Conservation (phyloP, 2,888 invertebrate genomes). For the Clunio marinus region DNA sequence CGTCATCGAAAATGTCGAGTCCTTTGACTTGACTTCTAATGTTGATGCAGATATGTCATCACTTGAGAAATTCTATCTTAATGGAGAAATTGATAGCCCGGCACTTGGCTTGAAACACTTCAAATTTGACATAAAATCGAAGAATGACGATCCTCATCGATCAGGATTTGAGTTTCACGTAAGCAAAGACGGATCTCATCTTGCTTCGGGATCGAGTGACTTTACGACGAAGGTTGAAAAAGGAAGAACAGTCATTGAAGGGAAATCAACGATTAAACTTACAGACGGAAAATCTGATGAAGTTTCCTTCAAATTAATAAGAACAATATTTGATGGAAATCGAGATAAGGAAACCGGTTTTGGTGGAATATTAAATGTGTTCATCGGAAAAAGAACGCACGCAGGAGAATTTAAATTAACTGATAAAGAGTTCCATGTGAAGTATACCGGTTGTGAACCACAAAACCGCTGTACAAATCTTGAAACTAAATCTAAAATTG, state of each 20-base stretch:
- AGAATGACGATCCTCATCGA: constrained; percentile 56
- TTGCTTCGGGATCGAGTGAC: constrained; percentile 67
- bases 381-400: constrained; percentile 65
- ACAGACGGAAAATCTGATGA: constrained; percentile 61
- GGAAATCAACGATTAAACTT: constrained; percentile 68
- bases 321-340: constrained; percentile 58
- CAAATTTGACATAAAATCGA: constrained; percentile 60
- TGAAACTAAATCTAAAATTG: constrained; percentile 51
- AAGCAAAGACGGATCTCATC: constrained; percentile 61
- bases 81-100: constrained; percentile 60
- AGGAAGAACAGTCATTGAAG: constrained; percentile 68
- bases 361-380: constrained; percentile 62
- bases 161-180: constrained; percentile 63
- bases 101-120: constrained; percentile 63
- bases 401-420: constrained; percentile 67
- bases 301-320: constrained; percentile 69
- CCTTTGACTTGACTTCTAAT: constrained; percentile 55
- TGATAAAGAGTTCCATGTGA: constrained; percentile 66
- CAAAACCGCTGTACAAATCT: constrained; percentile 73
- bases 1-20: constrained; percentile 54
- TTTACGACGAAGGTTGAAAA: constrained; percentile 68
- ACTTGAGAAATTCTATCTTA: constrained; percentile 63
- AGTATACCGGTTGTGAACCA: constrained; percentile 71
- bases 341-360: constrained; percentile 63
- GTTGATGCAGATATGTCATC: constrained; percentile 57